A percentile compares a stretch with the other conserved stretches of the same genome.
phyloP scores from a whole-genome alignment of 1,140 invertebrate genomes.

The Cherax quadricarinatus region DNA sequence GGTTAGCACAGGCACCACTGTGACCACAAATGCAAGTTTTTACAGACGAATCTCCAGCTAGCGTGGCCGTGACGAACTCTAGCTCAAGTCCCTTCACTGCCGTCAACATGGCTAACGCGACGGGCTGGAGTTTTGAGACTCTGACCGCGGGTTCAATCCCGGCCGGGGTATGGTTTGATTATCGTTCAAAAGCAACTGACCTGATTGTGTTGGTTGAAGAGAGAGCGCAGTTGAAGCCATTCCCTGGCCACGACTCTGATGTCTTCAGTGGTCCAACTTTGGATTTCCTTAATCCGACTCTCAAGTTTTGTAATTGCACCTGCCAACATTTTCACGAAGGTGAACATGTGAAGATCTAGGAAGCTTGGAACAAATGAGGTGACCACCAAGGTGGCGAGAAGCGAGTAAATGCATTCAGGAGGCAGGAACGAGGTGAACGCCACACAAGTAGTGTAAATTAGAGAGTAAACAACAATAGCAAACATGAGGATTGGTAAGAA shows the following conservation, averaged over 20 bases:
- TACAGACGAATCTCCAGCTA: too few species aligned
- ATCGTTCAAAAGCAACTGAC: not conserved
- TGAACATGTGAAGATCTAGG: not conserved
- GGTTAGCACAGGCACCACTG: too few species aligned
- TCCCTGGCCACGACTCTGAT: not conserved
- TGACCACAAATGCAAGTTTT: too few species aligned
- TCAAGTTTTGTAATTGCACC: not conserved
- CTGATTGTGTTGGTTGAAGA: conserved; percentile 16
- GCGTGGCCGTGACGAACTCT: too few species aligned
- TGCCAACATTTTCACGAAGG: not conserved
- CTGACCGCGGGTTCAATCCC: not conserved
- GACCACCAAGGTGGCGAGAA: not conserved
- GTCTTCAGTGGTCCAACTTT: not conserved
- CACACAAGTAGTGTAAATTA: not conserved
- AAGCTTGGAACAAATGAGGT: conserved; percentile 7
- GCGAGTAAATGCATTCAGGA: not conserved
- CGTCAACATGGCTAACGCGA: too few species aligned
- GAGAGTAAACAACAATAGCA: not conserved
- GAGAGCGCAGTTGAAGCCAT: not conserved
- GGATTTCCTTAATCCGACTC: not conserved
- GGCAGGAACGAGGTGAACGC: not conserved
- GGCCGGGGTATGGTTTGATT: not conserved
- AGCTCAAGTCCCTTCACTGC: too few species aligned
- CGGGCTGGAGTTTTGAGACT: too few species aligned
- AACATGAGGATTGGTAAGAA: not conserved